Evolutionary conservation across 2,113 vertebrate species (phyloP).

Genomic region (Pelmatolapia mariae): DNA sequence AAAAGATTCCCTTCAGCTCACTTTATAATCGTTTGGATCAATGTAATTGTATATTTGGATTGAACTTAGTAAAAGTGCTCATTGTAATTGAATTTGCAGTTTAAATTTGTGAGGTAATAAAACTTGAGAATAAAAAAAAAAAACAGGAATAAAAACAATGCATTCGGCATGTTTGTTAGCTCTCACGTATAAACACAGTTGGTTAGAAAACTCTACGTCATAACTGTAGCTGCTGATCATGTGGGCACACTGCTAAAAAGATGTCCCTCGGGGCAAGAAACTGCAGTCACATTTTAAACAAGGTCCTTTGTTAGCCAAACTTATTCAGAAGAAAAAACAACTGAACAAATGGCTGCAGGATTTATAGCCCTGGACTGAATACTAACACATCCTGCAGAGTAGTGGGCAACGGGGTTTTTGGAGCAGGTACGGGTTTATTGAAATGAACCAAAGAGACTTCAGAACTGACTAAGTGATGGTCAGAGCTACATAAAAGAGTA

Average conservation of each 20-base stretch:
- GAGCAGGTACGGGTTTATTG: background rate
- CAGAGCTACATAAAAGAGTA: background rate
- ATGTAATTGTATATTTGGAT: background rate
- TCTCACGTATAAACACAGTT: background rate
- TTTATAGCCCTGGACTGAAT: background rate
- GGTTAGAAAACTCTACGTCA: background rate
- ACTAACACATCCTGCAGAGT: background rate
- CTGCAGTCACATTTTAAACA: background rate
- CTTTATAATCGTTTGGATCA: background rate
- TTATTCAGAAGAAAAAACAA: background rate
- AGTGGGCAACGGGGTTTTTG: background rate
- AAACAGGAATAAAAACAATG: background rate
- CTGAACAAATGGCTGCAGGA: background rate
- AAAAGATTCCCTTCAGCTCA: background rate
- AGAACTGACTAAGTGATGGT: background rate
- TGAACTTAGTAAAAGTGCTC: background rate
- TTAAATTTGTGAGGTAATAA: background rate
- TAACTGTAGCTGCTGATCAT: background rate
- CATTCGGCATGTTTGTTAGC: background rate
- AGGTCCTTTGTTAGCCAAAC: background rate
- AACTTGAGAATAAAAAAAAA: background rate
- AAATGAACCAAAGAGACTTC: background rate
- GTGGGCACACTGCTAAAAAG: background rate
- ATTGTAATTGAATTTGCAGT: background rate
- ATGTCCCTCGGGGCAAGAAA: background rate